These are phyloP conservation scores for Cynocephalus volans DNA, from an alignment of 2,113 vertebrate genomes.

Conservation along the genomic window DNA sequence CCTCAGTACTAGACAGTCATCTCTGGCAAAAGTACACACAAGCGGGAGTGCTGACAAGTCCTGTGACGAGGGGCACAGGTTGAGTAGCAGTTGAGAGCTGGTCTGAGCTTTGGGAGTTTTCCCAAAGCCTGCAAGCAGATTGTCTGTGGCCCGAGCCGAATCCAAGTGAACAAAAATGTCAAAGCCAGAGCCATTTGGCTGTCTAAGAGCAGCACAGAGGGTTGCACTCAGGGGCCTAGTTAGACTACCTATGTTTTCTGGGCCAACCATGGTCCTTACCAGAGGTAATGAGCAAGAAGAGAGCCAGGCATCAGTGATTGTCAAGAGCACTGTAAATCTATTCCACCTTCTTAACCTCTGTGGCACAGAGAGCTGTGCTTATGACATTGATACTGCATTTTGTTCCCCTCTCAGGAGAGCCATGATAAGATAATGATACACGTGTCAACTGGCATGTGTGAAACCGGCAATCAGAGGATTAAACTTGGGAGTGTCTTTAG, in stretches of 20 bases:
- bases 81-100: background rate
- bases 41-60: background rate
- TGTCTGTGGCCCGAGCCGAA: background rate
- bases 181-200: background rate
- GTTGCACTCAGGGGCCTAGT: background rate
- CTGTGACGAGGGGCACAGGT: too few relatives aligned
- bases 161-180: constrained; percentile 4
- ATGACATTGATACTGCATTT: constrained; percentile 18
- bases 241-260: background rate
- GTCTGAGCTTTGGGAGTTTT: background rate
- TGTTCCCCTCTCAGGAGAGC: constrained; percentile 60
- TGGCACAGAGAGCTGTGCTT: background rate
- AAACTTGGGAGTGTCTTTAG: constrained; percentile 33
- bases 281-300: constrained; percentile 56
- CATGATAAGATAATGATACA: constrained; percentile 58
- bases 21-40: background rate
- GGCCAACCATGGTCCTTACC: background rate
- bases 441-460: background rate
- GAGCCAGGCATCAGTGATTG: background rate
- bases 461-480: constrained; percentile 65
- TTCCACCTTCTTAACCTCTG: constrained; percentile 57
- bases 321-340: constrained; percentile 36
- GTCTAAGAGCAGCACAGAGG: background rate
- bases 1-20: background rate
- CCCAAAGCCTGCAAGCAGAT: background rate